Percentiles rank a stretch among this genome's conserved stretches.
Evolutionary conservation across 2,797 vertebrate genomes (phyloP).

Genomic region (Lemur catta): DNA sequence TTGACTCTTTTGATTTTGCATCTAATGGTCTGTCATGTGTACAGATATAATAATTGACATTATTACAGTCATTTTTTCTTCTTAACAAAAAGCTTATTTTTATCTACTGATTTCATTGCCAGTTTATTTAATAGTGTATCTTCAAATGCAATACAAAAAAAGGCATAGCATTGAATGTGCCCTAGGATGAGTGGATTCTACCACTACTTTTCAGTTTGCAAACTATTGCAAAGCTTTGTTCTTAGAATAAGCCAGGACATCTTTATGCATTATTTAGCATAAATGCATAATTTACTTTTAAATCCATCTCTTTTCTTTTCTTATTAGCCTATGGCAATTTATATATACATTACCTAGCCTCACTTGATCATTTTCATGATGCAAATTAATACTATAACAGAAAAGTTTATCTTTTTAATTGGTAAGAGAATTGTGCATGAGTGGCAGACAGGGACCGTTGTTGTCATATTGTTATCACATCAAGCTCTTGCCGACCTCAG

Average conservation of each 20-base stretch:
- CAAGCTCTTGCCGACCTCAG: neutral
- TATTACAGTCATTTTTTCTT: neutral
- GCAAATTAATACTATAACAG: neutral
- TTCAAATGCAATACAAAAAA: neutral
- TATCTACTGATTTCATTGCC: neutral
- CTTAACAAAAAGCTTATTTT: neutral
- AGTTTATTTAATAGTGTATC: neutral
- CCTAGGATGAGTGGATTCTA: neutral
- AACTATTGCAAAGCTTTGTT: neutral
- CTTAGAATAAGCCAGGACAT: neutral
- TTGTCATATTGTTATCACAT: neutral
- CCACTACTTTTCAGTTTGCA: neutral
- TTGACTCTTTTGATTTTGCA: neutral
- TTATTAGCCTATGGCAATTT: neutral
- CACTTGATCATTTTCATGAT: neutral
- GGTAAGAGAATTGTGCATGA: neutral
- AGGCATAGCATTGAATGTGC: neutral
- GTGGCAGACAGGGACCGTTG: neutral
- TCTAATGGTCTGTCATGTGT: neutral
- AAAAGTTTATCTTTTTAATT: neutral
- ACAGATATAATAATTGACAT: neutral
- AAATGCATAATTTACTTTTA: neutral
- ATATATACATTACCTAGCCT: neutral
- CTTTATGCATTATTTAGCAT: neutral
- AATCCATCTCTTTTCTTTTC: constrained; percentile 35